Percentiles rank a stretch among this genome's conserved stretches.
Evolutionary conservation across 2,113 vertebrate genomes (phyloP).

Genomic region (Dunckerocampus dactyliophorus): DNA sequence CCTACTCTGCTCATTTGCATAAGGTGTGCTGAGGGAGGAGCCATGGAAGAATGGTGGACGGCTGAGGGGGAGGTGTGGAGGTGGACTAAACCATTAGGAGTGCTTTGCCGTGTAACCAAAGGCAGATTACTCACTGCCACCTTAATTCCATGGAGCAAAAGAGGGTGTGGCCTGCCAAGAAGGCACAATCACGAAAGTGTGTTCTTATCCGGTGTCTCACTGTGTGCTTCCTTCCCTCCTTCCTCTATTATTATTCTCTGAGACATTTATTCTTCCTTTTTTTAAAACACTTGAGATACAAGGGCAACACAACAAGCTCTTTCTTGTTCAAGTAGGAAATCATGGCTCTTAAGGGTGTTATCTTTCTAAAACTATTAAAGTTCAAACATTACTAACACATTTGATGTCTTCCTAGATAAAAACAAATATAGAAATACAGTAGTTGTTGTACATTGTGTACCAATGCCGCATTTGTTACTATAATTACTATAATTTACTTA

Average conservation of each 20-base stretch:
- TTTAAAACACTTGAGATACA: slow-evolving; percentile 54
- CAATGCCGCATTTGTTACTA: not conserved
- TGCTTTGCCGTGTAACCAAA: slow-evolving; percentile 47
- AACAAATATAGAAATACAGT: slow-evolving; percentile 8
- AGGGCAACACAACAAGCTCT: slow-evolving; percentile 55
- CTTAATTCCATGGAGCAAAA: slow-evolving; percentile 43
- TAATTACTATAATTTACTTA: not conserved
- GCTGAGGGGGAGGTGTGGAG: slow-evolving; percentile 54
- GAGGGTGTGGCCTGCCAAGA: slow-evolving; percentile 47
- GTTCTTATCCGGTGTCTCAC: slow-evolving; percentile 17
- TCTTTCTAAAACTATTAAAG: slow-evolving; percentile 8
- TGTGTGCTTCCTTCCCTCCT: slow-evolving; percentile 8
- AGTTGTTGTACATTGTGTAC: not conserved
- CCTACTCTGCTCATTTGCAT: slow-evolving; percentile 72
- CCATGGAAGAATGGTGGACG: slow-evolving; percentile 35
- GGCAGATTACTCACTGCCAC: slow-evolving; percentile 55
- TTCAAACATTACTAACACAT: slow-evolving; percentile 2
- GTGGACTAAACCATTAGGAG: slow-evolving; percentile 71
- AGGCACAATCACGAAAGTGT: slow-evolving; percentile 37
- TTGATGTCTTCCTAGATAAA: not conserved
- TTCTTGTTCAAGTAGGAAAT: slow-evolving; percentile 50
- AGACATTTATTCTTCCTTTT: slow-evolving; percentile 11
- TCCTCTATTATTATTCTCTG: slow-evolving; percentile 10
- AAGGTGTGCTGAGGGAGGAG: slow-evolving; percentile 77
- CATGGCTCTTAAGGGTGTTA: slow-evolving; percentile 18